Evolutionary conservation across 2,888 invertebrate species (phyloP), one percentile per base, ranked within the genome.

Genomic region (Ochropleura plecta): DNA sequence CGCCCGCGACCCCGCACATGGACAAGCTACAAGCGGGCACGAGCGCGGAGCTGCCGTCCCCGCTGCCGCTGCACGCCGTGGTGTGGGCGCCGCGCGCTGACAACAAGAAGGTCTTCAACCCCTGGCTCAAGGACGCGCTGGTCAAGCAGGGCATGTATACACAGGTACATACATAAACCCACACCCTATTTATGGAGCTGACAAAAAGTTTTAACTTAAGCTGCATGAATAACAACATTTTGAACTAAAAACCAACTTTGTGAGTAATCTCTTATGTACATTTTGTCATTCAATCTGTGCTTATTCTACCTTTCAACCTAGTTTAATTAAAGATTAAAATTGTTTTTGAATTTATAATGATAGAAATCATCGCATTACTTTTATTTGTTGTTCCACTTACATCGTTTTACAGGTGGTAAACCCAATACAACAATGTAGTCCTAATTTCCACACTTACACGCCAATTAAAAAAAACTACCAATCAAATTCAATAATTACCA

Each of bases 71-170:
- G 59, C 98, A 99, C 95, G 98, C 99, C 0, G 95, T 99, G 10
- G 96, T 99, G 14, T 99, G 99, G 99, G 98, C 98, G 8, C 98
- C 99, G 8, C 97, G 99, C 63, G 98, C 98, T 0, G 97, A 98
- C 53, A 98, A 98, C 92, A 97, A 97, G 80, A 98, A 98, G 93
- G 97, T 98, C 8, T 98, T 98, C 93, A 97, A 98, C 87, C 98
- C 98, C 59, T 99, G 99, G 98, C 97, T 99, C 89, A 99, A 99
- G 91, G 99, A 99, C 91, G 98, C 98, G 73, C 97, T 99, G 3
- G 98, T 98, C 9, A 98, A 98, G 90, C 99, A 99, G 96, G 98
- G 98, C 79, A 98, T 98, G 97, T 98, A 98, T 87, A 98, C 98
- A 0, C 98, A 98, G 95, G 96, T 62, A 59, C 30, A 0, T 57